Evolutionary conservation across 2,888 invertebrate genomes (phyloP).

Genomic region (Aspidiotus rigidus): DNA sequence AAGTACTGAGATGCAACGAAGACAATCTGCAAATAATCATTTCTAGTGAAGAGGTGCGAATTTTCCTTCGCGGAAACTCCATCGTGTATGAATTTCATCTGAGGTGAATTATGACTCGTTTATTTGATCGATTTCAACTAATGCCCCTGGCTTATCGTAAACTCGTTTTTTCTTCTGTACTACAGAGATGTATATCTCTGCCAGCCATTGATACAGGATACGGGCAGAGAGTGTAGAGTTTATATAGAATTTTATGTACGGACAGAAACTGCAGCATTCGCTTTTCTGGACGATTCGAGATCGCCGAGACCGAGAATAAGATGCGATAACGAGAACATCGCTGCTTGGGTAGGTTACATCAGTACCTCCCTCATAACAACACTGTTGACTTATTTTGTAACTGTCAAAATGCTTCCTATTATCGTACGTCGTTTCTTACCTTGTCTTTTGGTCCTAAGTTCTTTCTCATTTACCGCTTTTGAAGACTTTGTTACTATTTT

Average conservation of each 20-base stretch:
- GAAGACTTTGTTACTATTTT: too few species aligned
- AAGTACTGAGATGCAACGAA: constrained; percentile 61
- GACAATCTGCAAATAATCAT: constrained; percentile 75
- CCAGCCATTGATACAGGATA: constrained; percentile 50
- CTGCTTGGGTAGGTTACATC: constrained; percentile 50
- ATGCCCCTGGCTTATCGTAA: too few species aligned
- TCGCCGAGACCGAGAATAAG: constrained; percentile 65
- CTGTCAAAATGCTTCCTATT: too few species aligned
- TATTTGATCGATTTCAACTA: constrained; percentile 6
- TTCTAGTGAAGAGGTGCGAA: constrained; percentile 62
- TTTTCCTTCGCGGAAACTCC: constrained; percentile 55
- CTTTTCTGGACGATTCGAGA: constrained; percentile 43
- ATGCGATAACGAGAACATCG: constrained; percentile 62
- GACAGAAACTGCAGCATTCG: constrained; percentile 44
- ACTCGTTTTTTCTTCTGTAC: too few species aligned
- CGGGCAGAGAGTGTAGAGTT: constrained; percentile 47
- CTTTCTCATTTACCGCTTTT: too few species aligned
- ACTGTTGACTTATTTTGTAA: not conserved
- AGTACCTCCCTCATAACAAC: not conserved
- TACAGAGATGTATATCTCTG: constrained; percentile 55
- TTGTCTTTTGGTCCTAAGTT: too few species aligned
- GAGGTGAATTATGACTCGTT: constrained; percentile 43
- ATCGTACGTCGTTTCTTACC: too few species aligned
- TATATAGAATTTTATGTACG: constrained; percentile 62
- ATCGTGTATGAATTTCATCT: constrained; percentile 55